Evolutionary conservation across 2,797 vertebrate genomes (phyloP), one percentile per base, ranked within the genome.

Genomic region (Danio kyathit): DNA sequence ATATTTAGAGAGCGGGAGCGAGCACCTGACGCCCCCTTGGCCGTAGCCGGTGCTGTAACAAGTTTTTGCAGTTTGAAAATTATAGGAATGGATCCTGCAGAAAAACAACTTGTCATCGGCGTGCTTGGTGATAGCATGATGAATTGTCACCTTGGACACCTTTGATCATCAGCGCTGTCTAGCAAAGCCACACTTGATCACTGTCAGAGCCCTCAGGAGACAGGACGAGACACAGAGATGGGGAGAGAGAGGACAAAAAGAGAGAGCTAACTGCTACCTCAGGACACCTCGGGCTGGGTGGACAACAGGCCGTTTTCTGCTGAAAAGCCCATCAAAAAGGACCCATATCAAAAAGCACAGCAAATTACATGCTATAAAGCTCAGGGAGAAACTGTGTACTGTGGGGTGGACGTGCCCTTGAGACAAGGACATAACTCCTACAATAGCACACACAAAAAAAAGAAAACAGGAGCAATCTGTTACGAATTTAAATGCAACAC

Each of bases 131-230:
- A 82, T 90, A 92, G 89, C 89, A 89, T 93, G 92, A 95, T 93
- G 91, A 93, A 95, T 94, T 89, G 89, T 91, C 86, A 89, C 87
- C 80, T 89, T 87, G 89, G 90, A 93, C 84, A 91, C 88, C 85
- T 93, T 80, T 82, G 87, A 90, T 95, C 91, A 94, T 93, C 90
- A 88, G 82, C 83, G n/a, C 88, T 93, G 84, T 92, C 92, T 91
- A 41, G 78, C 87, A 91, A 90, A 89, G 89, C 87, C 89, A 88
- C 81, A 93, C 88, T 95, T 95, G 93, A 92, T 94, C 91, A 95
- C 88, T 95, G 93, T 91, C 91, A 93, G 77, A 86, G 75, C 76
- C 84, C 88, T 89, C 89, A 11, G 88, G 88, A 92, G 89, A 92
- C 82, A 90, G 82, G 93, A 89, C 90, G 86, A 82, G 88, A 91